phyloP scores from a whole-genome alignment of 1,140 invertebrate species.

The Centruroides sculpturatus region DNA sequence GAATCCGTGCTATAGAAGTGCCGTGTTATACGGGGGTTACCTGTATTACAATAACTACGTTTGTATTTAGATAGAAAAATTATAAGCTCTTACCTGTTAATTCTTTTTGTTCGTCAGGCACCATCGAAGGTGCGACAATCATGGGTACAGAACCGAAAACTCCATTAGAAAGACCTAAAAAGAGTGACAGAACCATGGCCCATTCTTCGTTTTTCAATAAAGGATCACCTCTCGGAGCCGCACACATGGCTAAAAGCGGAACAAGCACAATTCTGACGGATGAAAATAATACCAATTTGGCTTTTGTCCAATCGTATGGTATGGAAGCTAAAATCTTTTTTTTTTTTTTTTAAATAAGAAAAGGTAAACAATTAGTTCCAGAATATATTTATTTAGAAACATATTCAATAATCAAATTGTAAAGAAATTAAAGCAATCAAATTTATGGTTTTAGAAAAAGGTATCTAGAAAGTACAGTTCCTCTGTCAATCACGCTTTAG shows the following conservation, averaged over 20 bases:
- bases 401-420: too few relatives aligned
- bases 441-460: too few relatives aligned
- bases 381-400: too few relatives aligned
- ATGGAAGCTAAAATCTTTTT: conserved; percentile 57
- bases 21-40: too few relatives aligned
- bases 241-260: conserved; percentile 62
- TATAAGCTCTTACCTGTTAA: conserved; percentile 40
- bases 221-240: conserved; percentile 52
- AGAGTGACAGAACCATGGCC: conserved; percentile 45
- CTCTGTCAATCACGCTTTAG: too few relatives aligned
- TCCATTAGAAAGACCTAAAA: conserved; percentile 70
- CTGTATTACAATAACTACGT: too few relatives aligned
- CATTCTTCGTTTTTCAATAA: conserved; percentile 51
- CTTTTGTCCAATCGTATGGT: conserved; percentile 60
- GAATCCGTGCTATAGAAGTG: too few relatives aligned
- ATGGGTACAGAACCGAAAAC: conserved; percentile 77
- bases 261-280: conserved; percentile 52
- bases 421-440: too few relatives aligned
- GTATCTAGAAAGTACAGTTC: too few relatives aligned
- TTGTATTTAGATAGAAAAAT: neutral
- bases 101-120: conserved; percentile 57
- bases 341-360: too few relatives aligned
- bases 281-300: conserved; percentile 53
- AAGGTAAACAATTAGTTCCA: too few relatives aligned
- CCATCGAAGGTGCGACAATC: conserved; percentile 70